A percentile compares a stretch with the other conserved stretches of the same genome.
Evolutionary conservation across 1,140 invertebrate species (phyloP).

Genomic region (Calosoma granatense): DNA sequence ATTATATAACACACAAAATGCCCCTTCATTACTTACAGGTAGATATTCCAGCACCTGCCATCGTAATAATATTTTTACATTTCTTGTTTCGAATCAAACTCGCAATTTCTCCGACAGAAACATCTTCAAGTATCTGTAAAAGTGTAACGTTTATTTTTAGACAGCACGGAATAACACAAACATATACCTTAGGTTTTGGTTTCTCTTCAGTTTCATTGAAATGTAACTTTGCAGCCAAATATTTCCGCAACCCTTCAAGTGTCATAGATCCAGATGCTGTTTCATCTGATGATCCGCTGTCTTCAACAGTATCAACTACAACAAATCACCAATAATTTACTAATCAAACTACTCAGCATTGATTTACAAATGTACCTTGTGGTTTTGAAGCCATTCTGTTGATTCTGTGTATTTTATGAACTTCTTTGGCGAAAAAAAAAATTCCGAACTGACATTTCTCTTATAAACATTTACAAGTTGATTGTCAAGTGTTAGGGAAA

Average conservation of each 20-base stretch:
- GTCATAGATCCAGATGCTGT: background rate
- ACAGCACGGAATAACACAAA: background rate
- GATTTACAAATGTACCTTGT: background rate
- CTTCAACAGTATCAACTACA: background rate
- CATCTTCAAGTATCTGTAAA: slow-evolving; percentile 41
- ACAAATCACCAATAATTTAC: background rate
- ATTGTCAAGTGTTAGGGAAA: no score
- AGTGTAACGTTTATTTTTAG: background rate
- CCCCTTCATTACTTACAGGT: slow-evolving; percentile 88
- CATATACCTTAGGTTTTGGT: background rate
- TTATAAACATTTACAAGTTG: no score
- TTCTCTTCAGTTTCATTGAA: background rate
- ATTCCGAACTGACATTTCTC: background rate
- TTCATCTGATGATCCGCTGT: background rate
- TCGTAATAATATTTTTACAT: slow-evolving; percentile 80
- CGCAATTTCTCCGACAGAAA: slow-evolving; percentile 56
- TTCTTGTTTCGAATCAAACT: slow-evolving; percentile 61
- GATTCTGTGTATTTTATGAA: background rate
- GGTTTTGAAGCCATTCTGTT: background rate
- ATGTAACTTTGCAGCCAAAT: background rate
- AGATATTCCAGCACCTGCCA: slow-evolving; percentile 92
- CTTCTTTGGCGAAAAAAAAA: slow-evolving; percentile 2
- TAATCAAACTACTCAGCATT: no score
- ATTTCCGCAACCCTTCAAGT: background rate
- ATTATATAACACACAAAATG: no score